These are phyloP conservation scores for Heterodera filipjevi DNA, from an alignment of 2,888 invertebrate genomes.

Conservation along the genomic window DNA sequence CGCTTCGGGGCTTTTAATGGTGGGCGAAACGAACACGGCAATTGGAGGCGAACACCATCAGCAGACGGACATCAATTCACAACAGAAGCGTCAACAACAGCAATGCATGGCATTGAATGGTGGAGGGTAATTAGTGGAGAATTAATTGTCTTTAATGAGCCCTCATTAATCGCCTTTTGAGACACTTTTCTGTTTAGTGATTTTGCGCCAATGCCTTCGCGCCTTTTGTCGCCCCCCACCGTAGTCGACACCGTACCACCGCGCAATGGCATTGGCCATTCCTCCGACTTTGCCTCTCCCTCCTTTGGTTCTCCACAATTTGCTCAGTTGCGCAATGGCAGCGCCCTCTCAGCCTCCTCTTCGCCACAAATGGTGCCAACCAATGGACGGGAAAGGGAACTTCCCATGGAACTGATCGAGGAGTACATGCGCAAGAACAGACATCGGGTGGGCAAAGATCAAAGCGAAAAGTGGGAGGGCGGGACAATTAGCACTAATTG, in stretches of 20 bases:
- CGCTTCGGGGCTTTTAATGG: conserved; percentile 7
- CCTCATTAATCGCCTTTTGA: not conserved
- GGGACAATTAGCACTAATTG: not conserved
- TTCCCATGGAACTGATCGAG: conserved; percentile 13
- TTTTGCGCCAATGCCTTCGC: not conserved
- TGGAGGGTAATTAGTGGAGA: not conserved
- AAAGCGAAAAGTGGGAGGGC: too few species aligned
- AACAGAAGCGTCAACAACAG: not conserved
- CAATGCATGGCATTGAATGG: not conserved
- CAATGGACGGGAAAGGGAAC: not conserved
- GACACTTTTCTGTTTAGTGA: not conserved
- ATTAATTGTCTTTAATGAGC: not conserved
- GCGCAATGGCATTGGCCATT: not conserved
- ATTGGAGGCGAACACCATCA: not conserved
- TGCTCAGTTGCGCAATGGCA: not conserved
- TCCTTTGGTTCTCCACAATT: not conserved
- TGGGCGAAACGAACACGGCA: not conserved
- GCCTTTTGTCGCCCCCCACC: not conserved
- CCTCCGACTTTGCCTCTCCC: not conserved
- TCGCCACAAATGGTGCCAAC: not conserved
- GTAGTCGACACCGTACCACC: not conserved
- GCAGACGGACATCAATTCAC: not conserved
- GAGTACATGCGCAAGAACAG: conserved; percentile 24
- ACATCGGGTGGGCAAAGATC: not conserved
- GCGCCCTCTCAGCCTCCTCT: not conserved